phyloP scores from a whole-genome alignment of 2,113 vertebrate species.

The Amphiprion percula region DNA sequence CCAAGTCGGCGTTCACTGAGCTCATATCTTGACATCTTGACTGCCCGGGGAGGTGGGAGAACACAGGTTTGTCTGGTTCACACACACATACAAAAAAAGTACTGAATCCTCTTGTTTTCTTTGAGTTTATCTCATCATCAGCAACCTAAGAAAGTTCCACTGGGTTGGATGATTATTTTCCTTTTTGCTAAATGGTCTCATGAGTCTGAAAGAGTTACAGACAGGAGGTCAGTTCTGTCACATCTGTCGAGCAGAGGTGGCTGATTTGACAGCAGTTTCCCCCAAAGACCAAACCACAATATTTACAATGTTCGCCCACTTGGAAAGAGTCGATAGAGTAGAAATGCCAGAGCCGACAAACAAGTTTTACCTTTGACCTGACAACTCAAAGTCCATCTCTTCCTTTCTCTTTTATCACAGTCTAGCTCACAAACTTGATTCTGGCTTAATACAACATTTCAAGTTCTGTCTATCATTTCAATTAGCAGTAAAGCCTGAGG shows the following conservation, averaged over 20 bases:
- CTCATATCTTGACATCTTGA: conserved; percentile 55
- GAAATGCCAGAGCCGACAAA: conserved; percentile 10
- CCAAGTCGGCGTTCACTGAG: conserved; percentile 37
- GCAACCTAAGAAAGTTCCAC: neutral
- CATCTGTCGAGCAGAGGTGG: conserved; percentile 2
- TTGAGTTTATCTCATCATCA: conserved; percentile 25
- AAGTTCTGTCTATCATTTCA: no score
- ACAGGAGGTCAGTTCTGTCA: conserved; percentile 4
- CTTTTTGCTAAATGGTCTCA: conserved; percentile 30
- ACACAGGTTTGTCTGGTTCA: conserved; percentile 21
- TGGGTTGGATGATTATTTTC: conserved; percentile 2
- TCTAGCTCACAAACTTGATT: neutral
- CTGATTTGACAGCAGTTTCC: conserved; percentile 25
- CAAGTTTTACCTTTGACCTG: neutral
- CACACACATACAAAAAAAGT: neutral
- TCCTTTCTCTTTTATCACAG: neutral
- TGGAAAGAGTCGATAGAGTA: neutral
- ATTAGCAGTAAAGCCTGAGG: no score
- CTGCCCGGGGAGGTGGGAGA: conserved; percentile 21
- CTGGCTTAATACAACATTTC: no score
- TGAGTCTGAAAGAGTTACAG: neutral
- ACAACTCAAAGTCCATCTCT: neutral
- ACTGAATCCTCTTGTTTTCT: neutral
- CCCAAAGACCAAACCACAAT: conserved; percentile 16
- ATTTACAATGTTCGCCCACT: conserved; percentile 1